These are phyloP conservation scores for Acanthiza pusilla DNA, from an alignment of 2,797 vertebrate genomes.

Conservation along the genomic window DNA sequence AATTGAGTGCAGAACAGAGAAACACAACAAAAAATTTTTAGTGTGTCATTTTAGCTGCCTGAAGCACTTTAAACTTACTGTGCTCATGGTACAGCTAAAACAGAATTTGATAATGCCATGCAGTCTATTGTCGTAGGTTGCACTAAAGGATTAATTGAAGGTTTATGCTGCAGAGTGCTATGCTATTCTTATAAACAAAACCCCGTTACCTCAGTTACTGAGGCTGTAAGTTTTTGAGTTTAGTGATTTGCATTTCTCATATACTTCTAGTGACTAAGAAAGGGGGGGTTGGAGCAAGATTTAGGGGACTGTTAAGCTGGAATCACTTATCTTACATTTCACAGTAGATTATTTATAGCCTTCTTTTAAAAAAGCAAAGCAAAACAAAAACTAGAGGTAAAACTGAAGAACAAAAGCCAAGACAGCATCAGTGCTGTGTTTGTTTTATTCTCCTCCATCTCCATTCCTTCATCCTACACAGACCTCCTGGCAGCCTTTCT, in stretches of 20 bases:
- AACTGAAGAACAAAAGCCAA: not conserved
- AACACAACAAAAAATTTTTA: not conserved
- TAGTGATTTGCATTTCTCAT: constrained; percentile 49
- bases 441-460: not conserved
- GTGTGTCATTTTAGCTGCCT: constrained; percentile 22
- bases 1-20: not conserved
- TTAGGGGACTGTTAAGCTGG: not conserved
- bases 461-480: not conserved
- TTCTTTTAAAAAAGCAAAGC: not conserved
- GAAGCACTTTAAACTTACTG: constrained; percentile 29
- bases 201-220: constrained; percentile 46
- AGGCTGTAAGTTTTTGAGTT: constrained; percentile 23
- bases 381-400: not conserved
- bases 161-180: constrained; percentile 42
- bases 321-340: constrained; percentile 1
- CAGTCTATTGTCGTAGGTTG: not conserved
- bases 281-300: not conserved
- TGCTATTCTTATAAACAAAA: constrained; percentile 57
- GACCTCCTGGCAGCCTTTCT: not conserved
- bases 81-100: constrained; percentile 12
- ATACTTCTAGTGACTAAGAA: not conserved
- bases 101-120: constrained; percentile 27
- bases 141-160: constrained; percentile 57
- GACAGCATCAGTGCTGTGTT: not conserved
- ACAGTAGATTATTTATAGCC: constrained; percentile 21